Base-by-base conservation (phyloP, 2,797 vertebrate genomes). In the Sternarchorhynchus goeldii region DNA sequence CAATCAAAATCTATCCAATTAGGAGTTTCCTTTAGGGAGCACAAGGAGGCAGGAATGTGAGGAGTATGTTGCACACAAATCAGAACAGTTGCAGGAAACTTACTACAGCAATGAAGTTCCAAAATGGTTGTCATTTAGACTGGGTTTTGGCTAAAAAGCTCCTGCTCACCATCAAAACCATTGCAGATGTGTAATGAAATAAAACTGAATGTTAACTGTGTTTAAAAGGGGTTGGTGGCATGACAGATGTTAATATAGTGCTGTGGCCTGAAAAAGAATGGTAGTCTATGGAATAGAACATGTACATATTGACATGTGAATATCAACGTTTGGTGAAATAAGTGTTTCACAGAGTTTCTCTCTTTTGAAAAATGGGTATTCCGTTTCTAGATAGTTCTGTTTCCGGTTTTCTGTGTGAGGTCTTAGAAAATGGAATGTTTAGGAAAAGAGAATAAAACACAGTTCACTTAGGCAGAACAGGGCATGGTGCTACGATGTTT, bases 361-460 rank as follows among this genome's bases (percentile, higher is more conserved):
- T n/a, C n/a, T n/a, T n/a, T n/a, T n/a, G n/a, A n/a, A n/a, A n/a
- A n/a, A n/a, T n/a, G n/a, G 25, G 25, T 25, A 25, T 25, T 67
- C 39, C 36, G 5, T 50, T 67, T 67, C 1, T 2, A 14, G 0
- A 17, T 7, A 3, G 66, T 31, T 16, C 14, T 75, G 32, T 57
- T 20, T 58, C 34, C 12, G 4, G 2, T 41, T 69, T 53, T 25
- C 60, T 64, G 16, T 45, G 63, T 57, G 25, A 63, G 57, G 20
- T 73, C 25, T 63, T 75, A 39, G 62, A 8, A 18, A 25, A 32
- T 62, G n/a, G 56, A 70, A 77, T 77, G 29, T 62, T 25, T 59
- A 36, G 14, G 6, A 39, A 79, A 63, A 72, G 50, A 25, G 56
- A 58, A 66, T 31, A n/a, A 41, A 68, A 45, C 67, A 18, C 55